These are phyloP conservation scores for Brachynemurus nebulosus DNA, from an alignment of 2,888 invertebrate genomes.

Conservation along the genomic window DNA sequence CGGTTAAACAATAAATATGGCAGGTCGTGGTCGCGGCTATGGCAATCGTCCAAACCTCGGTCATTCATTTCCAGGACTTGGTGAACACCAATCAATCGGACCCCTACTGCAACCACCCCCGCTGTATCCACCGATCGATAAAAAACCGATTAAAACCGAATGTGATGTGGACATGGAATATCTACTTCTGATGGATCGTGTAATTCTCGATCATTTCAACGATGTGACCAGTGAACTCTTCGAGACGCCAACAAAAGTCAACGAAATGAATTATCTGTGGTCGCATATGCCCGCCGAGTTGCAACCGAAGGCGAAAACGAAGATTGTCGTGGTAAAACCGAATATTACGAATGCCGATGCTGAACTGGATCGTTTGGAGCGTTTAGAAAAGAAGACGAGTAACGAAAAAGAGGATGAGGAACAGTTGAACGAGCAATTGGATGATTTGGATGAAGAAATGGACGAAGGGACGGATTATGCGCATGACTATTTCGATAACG, in stretches of 20 bases:
- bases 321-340: constrained; percentile 4
- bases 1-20: constrained; percentile 20
- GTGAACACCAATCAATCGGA: constrained; percentile 34
- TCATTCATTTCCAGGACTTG: constrained; percentile 32
- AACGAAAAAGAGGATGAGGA: constrained; percentile 38
- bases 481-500: constrained; percentile 78
- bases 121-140: constrained; percentile 27
- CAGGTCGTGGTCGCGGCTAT: constrained; percentile 35
- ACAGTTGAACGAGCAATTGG: constrained; percentile 44
- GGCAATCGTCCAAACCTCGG: constrained; percentile 31
- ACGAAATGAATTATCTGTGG: constrained; percentile 1
- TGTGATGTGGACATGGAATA: constrained; percentile 7
- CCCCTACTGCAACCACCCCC: constrained; percentile 30
- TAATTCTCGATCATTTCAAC: constrained; percentile 6
- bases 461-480: constrained; percentile 82
- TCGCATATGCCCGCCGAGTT: constrained; percentile 8
- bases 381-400: constrained; percentile 48
- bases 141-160: constrained; percentile 23
- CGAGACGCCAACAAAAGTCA: not conserved
- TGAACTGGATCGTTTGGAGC: constrained; percentile 37
- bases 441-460: constrained; percentile 67
- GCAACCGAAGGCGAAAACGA: constrained; percentile 7
- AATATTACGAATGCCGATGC: constrained; percentile 6
- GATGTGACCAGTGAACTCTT: constrained; percentile 3
- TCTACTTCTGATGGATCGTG: constrained; percentile 6